These are phyloP conservation scores for Globodera ellingtonae DNA, from an alignment of 1,140 invertebrate genomes.

Conservation along the genomic window DNA sequence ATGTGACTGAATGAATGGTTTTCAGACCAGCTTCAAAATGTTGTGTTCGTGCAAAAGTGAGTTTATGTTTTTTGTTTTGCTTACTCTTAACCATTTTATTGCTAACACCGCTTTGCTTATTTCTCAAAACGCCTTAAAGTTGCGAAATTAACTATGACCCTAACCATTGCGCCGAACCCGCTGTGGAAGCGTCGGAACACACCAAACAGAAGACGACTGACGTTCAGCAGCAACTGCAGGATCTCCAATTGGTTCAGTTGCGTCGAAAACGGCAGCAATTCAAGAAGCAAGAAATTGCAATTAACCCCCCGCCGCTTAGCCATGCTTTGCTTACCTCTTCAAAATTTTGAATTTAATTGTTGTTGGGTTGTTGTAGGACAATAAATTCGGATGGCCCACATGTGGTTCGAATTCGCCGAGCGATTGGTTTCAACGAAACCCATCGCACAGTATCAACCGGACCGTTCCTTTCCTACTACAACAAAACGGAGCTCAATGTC, in stretches of 20 bases:
- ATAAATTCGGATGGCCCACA: neutral
- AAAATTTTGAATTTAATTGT: neutral
- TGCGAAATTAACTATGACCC: constrained; percentile 49
- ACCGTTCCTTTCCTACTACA: constrained; percentile 19
- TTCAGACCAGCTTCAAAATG: constrained; percentile 57
- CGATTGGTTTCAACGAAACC: neutral
- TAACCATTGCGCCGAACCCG: constrained; percentile 35
- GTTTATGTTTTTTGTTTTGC: constrained; percentile 31
- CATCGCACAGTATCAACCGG: constrained; percentile 65
- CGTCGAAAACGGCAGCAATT: constrained; percentile 7
- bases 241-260: neutral
- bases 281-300: neutral
- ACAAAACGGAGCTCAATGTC: constrained; percentile 37
- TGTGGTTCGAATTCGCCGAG: neutral
- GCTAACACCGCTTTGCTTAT: neutral
- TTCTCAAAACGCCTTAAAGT: constrained; percentile 16
- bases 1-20: neutral
- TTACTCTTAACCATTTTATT: neutral
- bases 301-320: neutral
- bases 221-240: constrained; percentile 5
- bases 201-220: neutral
- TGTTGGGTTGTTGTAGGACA: neutral
- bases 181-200: neutral
- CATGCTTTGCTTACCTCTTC: neutral
- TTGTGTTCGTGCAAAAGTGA: constrained; percentile 62